These are phyloP conservation scores for Labeo rohita DNA, from an alignment of 2,113 vertebrate species.

Conservation along the genomic window DNA sequence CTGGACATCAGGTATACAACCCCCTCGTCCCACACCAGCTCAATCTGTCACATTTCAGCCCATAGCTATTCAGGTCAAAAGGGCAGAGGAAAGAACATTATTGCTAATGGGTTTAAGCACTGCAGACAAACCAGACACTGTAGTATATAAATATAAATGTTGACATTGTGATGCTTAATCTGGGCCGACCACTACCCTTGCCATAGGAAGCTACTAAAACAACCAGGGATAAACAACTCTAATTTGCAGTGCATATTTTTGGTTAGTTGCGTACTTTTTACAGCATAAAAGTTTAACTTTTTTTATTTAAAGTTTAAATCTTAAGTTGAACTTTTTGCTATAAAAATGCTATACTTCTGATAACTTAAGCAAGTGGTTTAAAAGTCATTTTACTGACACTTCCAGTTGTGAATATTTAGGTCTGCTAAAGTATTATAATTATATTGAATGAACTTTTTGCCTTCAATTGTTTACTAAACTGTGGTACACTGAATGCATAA, in stretches of 20 bases:
- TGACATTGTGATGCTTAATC: slow-evolving; percentile 17
- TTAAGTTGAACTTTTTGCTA: not conserved
- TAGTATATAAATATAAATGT: not conserved
- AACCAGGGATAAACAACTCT: not conserved
- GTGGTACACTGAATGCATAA: not conserved
- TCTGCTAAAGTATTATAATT: not conserved
- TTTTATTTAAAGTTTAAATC: not conserved
- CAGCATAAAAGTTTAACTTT: not conserved
- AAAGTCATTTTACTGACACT: too few species aligned
- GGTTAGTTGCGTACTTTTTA: not conserved
- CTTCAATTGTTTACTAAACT: not conserved
- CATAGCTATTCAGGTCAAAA: slow-evolving; percentile 2
- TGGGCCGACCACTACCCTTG: not conserved
- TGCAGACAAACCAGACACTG: not conserved
- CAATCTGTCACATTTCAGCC: not conserved
- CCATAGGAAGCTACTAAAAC: not conserved
- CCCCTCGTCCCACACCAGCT: not conserved
- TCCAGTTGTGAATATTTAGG: not conserved
- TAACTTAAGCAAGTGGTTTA: too few species aligned
- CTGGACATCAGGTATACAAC: not conserved
- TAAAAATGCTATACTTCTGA: too few species aligned
- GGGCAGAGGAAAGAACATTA: slow-evolving; percentile 11
- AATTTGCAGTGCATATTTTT: not conserved
- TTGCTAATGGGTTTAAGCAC: slow-evolving; percentile 21
- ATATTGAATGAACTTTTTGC: not conserved